These are phyloP conservation scores for Lasioglossum baleicum DNA, from an alignment of 1,140 invertebrate species.

Conservation along the genomic window DNA sequence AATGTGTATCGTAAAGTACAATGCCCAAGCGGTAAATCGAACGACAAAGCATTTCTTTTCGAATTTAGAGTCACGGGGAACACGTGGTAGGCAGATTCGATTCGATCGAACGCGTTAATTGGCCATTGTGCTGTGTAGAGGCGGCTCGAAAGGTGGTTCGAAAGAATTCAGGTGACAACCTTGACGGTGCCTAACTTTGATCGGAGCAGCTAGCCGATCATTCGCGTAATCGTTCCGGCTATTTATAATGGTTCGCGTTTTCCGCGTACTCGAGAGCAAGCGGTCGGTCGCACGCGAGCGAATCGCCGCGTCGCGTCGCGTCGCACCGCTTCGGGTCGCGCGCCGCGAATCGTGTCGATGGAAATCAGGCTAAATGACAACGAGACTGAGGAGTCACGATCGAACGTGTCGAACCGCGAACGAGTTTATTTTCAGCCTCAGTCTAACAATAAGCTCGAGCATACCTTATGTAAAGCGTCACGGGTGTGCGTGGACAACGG, in stretches of 20 bases:
- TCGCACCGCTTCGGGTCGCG: not conserved
- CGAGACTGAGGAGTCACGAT: slow-evolving; percentile 43
- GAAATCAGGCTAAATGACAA: slow-evolving; percentile 61
- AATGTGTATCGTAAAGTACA: too few species aligned
- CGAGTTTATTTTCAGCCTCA: slow-evolving; percentile 62
- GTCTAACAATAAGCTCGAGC: slow-evolving; percentile 59
- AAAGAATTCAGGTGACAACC: not conserved
- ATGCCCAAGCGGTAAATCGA: too few species aligned
- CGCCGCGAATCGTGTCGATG: slow-evolving; percentile 43
- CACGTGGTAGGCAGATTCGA: too few species aligned
- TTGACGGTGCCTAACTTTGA: not conserved
- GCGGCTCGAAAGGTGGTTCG: not conserved
- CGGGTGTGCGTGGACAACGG: slow-evolving; percentile 59
- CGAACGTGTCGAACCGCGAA: slow-evolving; percentile 59
- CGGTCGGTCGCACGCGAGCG: not conserved
- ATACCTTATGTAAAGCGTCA: slow-evolving; percentile 64
- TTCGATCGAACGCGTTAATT: not conserved
- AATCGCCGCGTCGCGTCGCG: slow-evolving; percentile 1
- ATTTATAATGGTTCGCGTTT: not conserved
- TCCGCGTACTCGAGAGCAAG: not conserved
- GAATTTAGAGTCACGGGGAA: too few species aligned
- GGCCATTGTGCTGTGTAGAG: not conserved
- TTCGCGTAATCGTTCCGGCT: not conserved
- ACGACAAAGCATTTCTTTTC: too few species aligned
- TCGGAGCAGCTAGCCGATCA: not conserved